Base-by-base conservation (phyloP, 2,113 vertebrate species). In the Podocnemis expansa region DNA sequence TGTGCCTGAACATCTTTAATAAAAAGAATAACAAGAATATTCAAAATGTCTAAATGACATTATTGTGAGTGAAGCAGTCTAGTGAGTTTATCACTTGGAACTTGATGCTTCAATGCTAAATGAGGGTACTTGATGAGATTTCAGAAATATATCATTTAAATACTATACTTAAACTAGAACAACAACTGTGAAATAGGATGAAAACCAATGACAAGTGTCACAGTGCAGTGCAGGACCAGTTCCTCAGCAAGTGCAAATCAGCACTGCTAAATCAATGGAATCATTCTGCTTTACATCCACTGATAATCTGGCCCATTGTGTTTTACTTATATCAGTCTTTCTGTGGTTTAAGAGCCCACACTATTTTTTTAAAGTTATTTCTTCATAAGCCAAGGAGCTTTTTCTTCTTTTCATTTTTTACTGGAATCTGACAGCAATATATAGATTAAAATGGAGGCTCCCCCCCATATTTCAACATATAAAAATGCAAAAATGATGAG, bases 1-100 rank as follows among this genome's bases (percentile, higher is more conserved):
- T 3, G 0, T 17, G 0, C 3, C 96, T 93, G 82, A 79, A 92
- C 96, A 96, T 89, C 75, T 96, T 89, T 93, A 89, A 95, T 96
- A 95, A 94, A 88, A 88, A n/a, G n/a, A n/a, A n/a, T n/a, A n/a
- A n/a, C n/a, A 79, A 89, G 34, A 93, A 55, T 89, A 94, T 78
- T 91, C 88, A 96, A 93, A 14, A 67, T 52, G 51, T 93, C 85
- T 93, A 94, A 97, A 96, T 93, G 94, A 87, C 58, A 94, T 96
- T 98, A 90, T 92, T 90, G 81, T 67, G 52, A 97, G 24, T 94
- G 85, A 95, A 93, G 92, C 96, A 96, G 95, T 85, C 91, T 82
- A 93, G 91, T 90, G 96, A 88, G 92, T 94, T 95, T 94, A 97
- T 97, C 88, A 51, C 88, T 97, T 96, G 80, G 87, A 97, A 97